A percentile compares a stretch with the other conserved stretches of the same genome.
These are phyloP conservation scores for Nasonia longicornis DNA, from an alignment of 1,140 invertebrate genomes.

Conservation along the genomic window DNA sequence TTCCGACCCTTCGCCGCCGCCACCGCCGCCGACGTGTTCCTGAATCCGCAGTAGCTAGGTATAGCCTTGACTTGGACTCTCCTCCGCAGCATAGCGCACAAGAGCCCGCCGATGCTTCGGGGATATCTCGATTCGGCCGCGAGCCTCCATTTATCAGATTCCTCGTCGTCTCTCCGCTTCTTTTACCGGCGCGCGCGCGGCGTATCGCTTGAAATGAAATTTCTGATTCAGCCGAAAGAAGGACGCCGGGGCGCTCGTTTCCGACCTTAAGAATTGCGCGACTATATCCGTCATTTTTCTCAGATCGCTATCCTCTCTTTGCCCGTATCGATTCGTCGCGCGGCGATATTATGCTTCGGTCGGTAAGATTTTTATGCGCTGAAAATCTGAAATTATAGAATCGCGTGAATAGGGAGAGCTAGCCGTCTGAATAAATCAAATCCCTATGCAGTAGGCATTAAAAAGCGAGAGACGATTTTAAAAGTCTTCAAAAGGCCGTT, in stretches of 20 bases:
- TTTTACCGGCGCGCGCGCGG: not conserved
- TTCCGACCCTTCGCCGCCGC: conserved; percentile 49
- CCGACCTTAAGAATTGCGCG: conserved; percentile 11
- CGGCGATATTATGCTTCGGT: not conserved
- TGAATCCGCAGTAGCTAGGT: conserved; percentile 1
- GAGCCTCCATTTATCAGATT: conserved; percentile 38
- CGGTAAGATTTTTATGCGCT: not conserved
- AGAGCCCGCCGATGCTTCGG: not conserved
- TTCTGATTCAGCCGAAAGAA: conserved; percentile 33
- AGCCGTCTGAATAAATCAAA: not conserved
- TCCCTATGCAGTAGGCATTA: not conserved
- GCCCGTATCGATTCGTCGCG: not conserved
- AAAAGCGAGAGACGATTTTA: not conserved
- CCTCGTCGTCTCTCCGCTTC: not conserved
- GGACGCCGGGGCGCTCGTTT: not conserved
- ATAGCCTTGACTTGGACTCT: not conserved
- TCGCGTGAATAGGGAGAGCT: not conserved
- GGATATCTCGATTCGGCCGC: conserved; percentile 25
- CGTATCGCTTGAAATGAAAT: conserved; percentile 22
- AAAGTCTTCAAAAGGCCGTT: not conserved
- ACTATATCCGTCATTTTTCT: not conserved
- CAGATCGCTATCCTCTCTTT: not conserved
- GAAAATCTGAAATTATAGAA: no score
- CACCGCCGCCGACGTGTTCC: conserved; percentile 30
- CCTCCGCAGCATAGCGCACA: not conserved